Evolutionary conservation across 1,140 invertebrate species (phyloP).

Genomic region (Mylabris phalerata): DNA sequence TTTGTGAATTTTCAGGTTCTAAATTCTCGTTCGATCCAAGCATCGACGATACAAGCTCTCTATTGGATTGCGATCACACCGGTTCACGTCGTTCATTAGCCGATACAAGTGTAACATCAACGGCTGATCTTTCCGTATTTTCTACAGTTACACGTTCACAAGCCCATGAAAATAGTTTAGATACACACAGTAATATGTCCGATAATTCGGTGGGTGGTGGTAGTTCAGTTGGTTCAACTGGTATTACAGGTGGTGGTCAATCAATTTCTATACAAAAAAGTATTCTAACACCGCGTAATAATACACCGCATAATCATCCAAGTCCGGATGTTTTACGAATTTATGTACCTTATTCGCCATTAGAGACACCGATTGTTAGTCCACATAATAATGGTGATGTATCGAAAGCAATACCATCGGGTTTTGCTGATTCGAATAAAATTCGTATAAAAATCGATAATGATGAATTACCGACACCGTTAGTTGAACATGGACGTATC

Average conservation of each 20-base stretch:
- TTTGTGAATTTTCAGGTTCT: constrained; percentile 45
- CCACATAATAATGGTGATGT: constrained; percentile 54
- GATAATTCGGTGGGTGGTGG: constrained; percentile 55
- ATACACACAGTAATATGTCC: constrained; percentile 66
- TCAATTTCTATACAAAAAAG: constrained; percentile 36
- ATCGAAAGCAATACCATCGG: constrained; percentile 39
- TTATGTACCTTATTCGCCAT: constrained; percentile 62
- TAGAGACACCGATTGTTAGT: constrained; percentile 44
- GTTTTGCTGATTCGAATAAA: constrained; percentile 52
- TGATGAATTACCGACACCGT: constrained; percentile 59
- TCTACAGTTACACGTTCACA: constrained; percentile 65
- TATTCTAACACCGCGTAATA: constrained; percentile 54
- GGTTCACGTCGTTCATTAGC: constrained; percentile 70
- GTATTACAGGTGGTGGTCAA: constrained; percentile 35
- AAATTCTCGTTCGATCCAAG: constrained; percentile 63
- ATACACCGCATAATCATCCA: constrained; percentile 47
- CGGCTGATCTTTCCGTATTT: constrained; percentile 72
- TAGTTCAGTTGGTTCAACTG: constrained; percentile 49
- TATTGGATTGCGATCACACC: constrained; percentile 48
- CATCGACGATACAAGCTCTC: constrained; percentile 59
- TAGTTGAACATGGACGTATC: constrained; percentile 57
- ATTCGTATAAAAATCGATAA: constrained; percentile 61
- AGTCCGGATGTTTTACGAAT: constrained; percentile 66
- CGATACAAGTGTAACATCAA: constrained; percentile 76
- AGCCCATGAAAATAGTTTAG: constrained; percentile 63